Percentiles rank a stretch among this genome's conserved stretches.
Conservation (phyloP, 92 coral and sea anemone genomes). For the Galaxea fascicularis region DNA sequence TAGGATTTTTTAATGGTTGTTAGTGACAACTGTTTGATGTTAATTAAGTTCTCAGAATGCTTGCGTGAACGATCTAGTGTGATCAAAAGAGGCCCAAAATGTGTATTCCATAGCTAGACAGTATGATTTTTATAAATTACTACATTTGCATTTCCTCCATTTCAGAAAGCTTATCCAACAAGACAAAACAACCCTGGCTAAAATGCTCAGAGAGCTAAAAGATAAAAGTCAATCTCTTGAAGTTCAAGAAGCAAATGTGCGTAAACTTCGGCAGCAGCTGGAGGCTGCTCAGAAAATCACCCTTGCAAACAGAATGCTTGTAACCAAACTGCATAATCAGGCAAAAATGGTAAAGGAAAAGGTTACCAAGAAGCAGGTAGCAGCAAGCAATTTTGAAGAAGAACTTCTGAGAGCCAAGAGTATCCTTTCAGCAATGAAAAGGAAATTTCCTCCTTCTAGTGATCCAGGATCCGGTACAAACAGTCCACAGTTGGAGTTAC, state of each 20-base stretch:
- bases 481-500: constrained; percentile 17
- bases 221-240: constrained; percentile 73
- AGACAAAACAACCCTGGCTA: constrained; percentile 72
- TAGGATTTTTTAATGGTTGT: too few relatives aligned
- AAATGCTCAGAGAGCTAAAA: constrained; percentile 58
- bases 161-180: constrained; percentile 69
- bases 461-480: constrained; percentile 34
- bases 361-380: constrained; percentile 48
- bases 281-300: constrained; percentile 81
- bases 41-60: too few relatives aligned
- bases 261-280: constrained; percentile 77
- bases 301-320: constrained; percentile 67
- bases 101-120: neutral
- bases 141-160: too few relatives aligned
- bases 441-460: constrained; percentile 29
- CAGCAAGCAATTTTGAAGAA: constrained; percentile 76
- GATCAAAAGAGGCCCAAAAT: neutral
- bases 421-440: constrained; percentile 77
- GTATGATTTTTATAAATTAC: too few relatives aligned
- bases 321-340: constrained; percentile 77
- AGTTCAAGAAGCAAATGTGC: constrained; percentile 76
- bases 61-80: too few relatives aligned
- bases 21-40: too few relatives aligned
- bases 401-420: constrained; percentile 83
- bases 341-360: constrained; percentile 73